A percentile compares a stretch with the other conserved stretches of the same genome.
Conservation (phyloP, 92 coral and sea anemone genomes). For the Desmophyllum pertusum region DNA sequence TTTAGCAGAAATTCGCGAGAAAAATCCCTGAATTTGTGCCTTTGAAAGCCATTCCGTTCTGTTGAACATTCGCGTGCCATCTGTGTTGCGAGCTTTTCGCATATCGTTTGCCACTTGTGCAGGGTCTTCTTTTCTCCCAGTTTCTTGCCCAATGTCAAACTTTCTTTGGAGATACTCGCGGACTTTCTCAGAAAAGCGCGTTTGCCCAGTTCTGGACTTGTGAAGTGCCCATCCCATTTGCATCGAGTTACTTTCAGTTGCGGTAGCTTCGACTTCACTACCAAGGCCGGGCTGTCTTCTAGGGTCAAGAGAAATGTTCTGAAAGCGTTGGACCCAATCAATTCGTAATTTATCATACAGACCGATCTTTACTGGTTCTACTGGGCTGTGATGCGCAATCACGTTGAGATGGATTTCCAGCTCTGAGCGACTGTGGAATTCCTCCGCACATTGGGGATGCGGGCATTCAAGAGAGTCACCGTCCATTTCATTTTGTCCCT, state of each 20-base stretch:
- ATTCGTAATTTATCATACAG: conserved; percentile 35
- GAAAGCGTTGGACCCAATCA: conserved; percentile 59
- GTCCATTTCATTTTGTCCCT: conserved; percentile 34
- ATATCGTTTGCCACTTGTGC: conserved; percentile 60
- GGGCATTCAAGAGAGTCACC: conserved; percentile 52
- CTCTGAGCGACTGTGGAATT: conserved; percentile 50
- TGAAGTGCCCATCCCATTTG: conserved; percentile 62
- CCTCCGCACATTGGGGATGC: conserved; percentile 49
- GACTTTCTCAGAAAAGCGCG: conserved; percentile 46
- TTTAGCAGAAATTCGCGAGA: conserved; percentile 50
- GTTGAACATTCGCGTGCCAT: conserved; percentile 56
- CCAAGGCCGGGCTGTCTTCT: conserved; percentile 20
- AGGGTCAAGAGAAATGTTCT: conserved; percentile 32
- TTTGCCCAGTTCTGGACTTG: conserved; percentile 38
- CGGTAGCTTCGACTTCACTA: conserved; percentile 43
- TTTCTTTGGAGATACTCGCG: conserved; percentile 39
- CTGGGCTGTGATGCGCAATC: conserved; percentile 33
- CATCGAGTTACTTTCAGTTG: conserved; percentile 13
- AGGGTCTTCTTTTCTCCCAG: conserved; percentile 59
- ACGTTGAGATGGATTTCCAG: conserved; percentile 50
- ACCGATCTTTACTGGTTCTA: conserved; percentile 9
- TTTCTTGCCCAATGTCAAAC: conserved; percentile 53
- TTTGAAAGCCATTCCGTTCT: conserved; percentile 61
- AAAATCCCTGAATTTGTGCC: conserved; percentile 50
- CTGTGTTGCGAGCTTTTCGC: conserved; percentile 53